Base-by-base conservation (phyloP, 2,113 vertebrate genomes). In the Larimichthys crocea region DNA sequence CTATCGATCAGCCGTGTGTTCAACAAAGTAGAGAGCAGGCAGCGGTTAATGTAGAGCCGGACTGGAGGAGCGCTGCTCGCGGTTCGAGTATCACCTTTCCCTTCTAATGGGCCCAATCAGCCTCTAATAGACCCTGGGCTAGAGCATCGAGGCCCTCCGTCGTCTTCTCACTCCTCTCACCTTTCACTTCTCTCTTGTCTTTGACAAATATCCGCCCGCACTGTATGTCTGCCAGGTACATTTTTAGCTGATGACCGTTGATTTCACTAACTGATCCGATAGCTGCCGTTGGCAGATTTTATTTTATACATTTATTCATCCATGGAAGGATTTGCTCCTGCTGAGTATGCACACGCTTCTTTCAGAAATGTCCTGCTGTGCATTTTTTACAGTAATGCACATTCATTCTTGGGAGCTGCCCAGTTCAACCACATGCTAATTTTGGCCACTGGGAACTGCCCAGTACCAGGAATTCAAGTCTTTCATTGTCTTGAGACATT, bases 1-100 rank as follows among this genome's bases (percentile, higher is more conserved):
- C 85, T 88, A 93, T 93, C 74, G 89, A 93, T 91, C 89, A 80
- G 81, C 48, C 5, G 7, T 65, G 86, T 91, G 89, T 91, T 89
- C 85, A 79, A 76, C 91, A 91, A 86, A 89, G 76, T 83, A 80
- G 87, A 86, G 86, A 85, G 76, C 80, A 75, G 88, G 57, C 79
- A 42, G 82, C 76, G 75, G 85, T 91, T 92, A 90, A 92, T 89
- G 89, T 81, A 55, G 82, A 84, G 81, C 76, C 49, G 11, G 46
- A 74, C 85, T 22, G 29, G 52, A 78, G 85, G 62, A 81, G 80
- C 12, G 24, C 49, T 49, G 48, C 81, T 29, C 6, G 9, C 5
- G 20, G 46, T 69, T 52, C 9, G 15, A 29, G 52, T 80, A 91
- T 90, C 74, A n/a, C 78, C 82, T 90, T 90, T 87, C 88, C 64